phyloP scores from a whole-genome alignment of 1,140 invertebrate genomes.

The Saccostrea glomerata region DNA sequence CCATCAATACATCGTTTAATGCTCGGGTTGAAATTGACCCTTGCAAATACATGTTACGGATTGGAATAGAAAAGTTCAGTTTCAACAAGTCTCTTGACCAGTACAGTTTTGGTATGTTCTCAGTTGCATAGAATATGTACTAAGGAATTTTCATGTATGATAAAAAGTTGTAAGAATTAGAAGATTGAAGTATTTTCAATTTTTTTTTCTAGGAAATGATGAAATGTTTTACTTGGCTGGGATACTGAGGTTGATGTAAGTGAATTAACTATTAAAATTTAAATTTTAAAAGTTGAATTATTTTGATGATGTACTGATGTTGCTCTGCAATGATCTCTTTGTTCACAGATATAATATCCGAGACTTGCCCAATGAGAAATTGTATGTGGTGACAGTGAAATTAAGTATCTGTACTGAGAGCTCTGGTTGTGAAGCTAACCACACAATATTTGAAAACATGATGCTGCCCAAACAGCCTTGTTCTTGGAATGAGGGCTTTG shows the following conservation, averaged over 20 bases:
- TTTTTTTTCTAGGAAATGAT: conserved; percentile 22
- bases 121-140: not conserved
- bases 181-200: not conserved
- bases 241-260: conserved; percentile 30
- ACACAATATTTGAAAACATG: conserved; percentile 45
- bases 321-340: not conserved
- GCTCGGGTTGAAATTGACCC: conserved; percentile 42
- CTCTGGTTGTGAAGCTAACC: conserved; percentile 45
- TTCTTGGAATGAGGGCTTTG: conserved; percentile 42
- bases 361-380: conserved; percentile 42
- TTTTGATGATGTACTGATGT: not conserved
- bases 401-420: conserved; percentile 40
- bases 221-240: conserved; percentile 32
- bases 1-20: conserved; percentile 38
- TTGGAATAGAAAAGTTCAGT: conserved; percentile 44
- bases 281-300: not conserved
- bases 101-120: conserved; percentile 43
- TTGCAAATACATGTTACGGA: conserved; percentile 47
- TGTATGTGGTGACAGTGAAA: conserved; percentile 42
- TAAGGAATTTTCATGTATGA: too few species aligned
- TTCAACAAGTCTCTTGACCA: conserved; percentile 41
- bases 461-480: conserved; percentile 30
- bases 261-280: not conserved
- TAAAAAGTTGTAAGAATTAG: not conserved
- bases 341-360: conserved; percentile 54